phyloP scores from a whole-genome alignment of 2,888 invertebrate species.

The Metalampra italica region DNA sequence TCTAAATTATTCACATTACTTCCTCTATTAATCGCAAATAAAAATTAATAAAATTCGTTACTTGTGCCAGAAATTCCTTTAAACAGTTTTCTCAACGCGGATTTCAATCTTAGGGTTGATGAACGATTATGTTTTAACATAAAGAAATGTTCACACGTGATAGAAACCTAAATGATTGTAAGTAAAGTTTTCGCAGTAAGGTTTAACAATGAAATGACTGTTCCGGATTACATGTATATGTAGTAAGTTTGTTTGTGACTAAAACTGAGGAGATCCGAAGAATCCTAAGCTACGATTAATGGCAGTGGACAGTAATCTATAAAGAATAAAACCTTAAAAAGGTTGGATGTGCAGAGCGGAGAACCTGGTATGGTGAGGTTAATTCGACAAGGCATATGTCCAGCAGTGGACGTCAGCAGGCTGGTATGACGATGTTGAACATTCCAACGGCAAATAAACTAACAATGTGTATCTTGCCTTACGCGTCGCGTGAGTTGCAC shows the following conservation, averaged over 20 bases:
- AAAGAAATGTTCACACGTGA: not conserved
- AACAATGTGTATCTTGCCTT: not conserved
- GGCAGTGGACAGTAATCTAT: too few relatives aligned
- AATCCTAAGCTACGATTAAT: too few relatives aligned
- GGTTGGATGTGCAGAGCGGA: not conserved
- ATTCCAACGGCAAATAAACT: not conserved
- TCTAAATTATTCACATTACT: too few relatives aligned
- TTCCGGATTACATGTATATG: too few relatives aligned
- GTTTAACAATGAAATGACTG: too few relatives aligned
- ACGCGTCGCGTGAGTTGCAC: constrained; percentile 10
- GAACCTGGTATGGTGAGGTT: not conserved
- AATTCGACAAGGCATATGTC: not conserved
- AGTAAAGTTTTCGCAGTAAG: too few relatives aligned
- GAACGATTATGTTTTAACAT: not conserved
- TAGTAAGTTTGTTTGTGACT: too few relatives aligned
- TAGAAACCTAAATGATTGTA: too few relatives aligned
- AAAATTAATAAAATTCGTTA: too few relatives aligned
- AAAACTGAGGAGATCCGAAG: too few relatives aligned
- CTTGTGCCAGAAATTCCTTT: not conserved
- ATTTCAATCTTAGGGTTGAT: not conserved
- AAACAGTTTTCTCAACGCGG: not conserved
- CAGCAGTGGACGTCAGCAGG: not conserved
- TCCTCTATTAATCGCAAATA: too few relatives aligned
- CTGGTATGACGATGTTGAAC: not conserved
- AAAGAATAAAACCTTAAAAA: too few relatives aligned